Evolutionary conservation across 2,113 vertebrate species (phyloP), one percentile per base, ranked within the genome.

Genomic region (Scomber japonicus): DNA sequence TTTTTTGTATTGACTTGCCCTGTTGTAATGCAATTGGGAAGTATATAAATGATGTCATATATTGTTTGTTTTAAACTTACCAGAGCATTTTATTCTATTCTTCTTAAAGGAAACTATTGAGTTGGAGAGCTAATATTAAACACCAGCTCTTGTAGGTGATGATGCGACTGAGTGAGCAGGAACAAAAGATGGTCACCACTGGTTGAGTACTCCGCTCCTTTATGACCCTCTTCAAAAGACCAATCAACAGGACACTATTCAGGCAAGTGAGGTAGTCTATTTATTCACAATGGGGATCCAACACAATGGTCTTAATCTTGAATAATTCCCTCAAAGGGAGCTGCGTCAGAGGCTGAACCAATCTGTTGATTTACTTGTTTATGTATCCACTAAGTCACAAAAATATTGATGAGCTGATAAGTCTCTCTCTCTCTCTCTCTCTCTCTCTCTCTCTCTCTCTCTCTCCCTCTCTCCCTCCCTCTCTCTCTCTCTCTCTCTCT

Each of bases 231-330:
- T 63, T 83, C 24, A 73, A 85, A 84, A 77, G 79, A 86, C 24
- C 30, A 78, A 74, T 87, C 56, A 86, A 61, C n/a, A 66, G 3
- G 71, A 71, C 40, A 51, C 48, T 79, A 59, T 61, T 83, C 60
- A 75, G 16, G 31, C 63, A 62, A 70, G 15, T 50, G 17, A 78
- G 53, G 53, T 16, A 17, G 44, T 70, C 44, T 35, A 10, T 81
- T 59, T 40, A n/a, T 40, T 71, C 54, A 61, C 71, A 85, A 40
- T 56, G 48, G 49, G 27, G 50, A 50, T 82, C 53, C 40, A 54
- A 55, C 59, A 80, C 57, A 82, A 57, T 61, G 53, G 45, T 55
- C 27, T 61, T 69, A 81, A 85, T 82, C 53, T 78, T 16, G 14
- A 53, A 55, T 78, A 10, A 49, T 83, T 78, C 81, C 17, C 21